Percentiles rank a stretch among this genome's conserved stretches.
These are phyloP conservation scores for Acrocephalus kingi DNA, from an alignment of 2,113 vertebrate species.

Conservation along the genomic window DNA sequence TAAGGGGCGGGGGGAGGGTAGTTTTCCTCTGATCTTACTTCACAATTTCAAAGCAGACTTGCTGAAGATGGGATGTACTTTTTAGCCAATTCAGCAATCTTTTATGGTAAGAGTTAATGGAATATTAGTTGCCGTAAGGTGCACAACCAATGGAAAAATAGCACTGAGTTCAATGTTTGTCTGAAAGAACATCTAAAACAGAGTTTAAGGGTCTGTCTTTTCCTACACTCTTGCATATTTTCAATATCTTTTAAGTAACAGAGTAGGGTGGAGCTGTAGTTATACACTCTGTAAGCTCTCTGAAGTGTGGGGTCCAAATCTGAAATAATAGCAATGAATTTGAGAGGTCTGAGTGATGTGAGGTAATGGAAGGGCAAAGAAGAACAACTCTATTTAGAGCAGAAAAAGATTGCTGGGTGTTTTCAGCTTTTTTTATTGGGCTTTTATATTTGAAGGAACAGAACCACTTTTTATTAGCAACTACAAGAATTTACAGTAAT, in stretches of 20 bases:
- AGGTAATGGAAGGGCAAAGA: not conserved
- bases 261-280: not conserved
- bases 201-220: not conserved
- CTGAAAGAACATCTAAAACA: not conserved
- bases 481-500: not conserved
- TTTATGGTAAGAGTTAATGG: not conserved
- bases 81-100: not conserved
- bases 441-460: not conserved
- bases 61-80: not conserved
- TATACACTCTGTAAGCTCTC: not conserved
- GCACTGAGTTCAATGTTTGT: not conserved
- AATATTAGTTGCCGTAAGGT: not conserved
- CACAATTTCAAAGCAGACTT: not conserved
- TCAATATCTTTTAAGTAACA: not conserved
- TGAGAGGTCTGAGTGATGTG: not conserved
- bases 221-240: not conserved
- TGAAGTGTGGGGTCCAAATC: not conserved
- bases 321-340: not conserved
- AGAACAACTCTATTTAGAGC: not conserved
- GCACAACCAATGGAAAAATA: not conserved
- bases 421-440: not conserved
- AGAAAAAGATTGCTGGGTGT: not conserved
- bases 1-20: not conserved
- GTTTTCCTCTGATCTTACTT: not conserved
- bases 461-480: not conserved